phyloP scores from a whole-genome alignment of 2,888 invertebrate genomes.

The Sarcophaga variegata region DNA sequence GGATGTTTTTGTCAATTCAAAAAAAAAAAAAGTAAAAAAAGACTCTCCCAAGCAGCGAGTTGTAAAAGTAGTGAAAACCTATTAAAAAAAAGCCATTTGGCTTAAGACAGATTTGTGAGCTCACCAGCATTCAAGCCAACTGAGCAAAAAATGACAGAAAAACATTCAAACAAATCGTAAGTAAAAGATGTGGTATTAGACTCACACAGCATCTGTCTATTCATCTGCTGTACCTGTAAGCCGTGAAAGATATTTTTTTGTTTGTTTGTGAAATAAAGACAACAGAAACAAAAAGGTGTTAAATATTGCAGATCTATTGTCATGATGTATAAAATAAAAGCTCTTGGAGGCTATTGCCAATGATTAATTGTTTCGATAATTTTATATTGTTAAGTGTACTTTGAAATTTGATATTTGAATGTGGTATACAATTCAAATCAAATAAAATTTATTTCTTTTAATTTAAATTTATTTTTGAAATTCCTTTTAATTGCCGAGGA shows the following conservation, averaged over 20 bases:
- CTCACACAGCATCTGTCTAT: background rate
- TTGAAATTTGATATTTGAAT: background rate
- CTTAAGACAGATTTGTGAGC: conserved; percentile 28
- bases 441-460: background rate
- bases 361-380: conserved; percentile 15
- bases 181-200: background rate
- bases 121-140: background rate
- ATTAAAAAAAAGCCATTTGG: conserved; percentile 32
- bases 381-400: background rate
- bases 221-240: background rate
- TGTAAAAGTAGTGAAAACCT: conserved; percentile 4
- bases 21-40: background rate
- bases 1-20: conserved; percentile 8
- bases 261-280: background rate
- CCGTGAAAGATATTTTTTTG: background rate
- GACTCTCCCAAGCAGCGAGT: background rate
- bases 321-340: background rate
- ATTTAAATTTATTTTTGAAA: background rate
- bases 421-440: background rate
- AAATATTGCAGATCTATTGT: conserved; percentile 17
- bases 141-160: background rate
- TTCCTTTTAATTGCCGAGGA: background rate
- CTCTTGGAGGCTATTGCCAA: background rate
- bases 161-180: too few species aligned
- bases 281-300: background rate